Evolutionary conservation across 2,888 invertebrate species (phyloP).

Genomic region (Scaptomyza reducta): DNA sequence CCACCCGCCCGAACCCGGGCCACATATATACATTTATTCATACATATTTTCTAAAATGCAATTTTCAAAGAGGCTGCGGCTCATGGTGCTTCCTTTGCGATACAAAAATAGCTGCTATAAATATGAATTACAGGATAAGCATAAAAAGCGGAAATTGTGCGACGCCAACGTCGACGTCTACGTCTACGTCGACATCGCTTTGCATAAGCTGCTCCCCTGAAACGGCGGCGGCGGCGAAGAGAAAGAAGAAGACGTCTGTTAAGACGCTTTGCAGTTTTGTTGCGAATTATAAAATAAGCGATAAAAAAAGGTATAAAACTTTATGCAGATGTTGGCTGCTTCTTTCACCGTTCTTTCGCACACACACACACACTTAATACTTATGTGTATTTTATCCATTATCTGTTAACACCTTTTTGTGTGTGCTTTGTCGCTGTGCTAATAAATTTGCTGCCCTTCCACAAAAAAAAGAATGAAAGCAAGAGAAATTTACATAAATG

Average conservation of each 20-base stretch:
- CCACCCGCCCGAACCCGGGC: neutral
- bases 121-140: constrained; percentile 84
- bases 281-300: constrained; percentile 78
- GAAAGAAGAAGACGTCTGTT: constrained; percentile 27
- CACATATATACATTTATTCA: neutral
- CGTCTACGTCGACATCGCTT: constrained; percentile 36
- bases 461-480: neutral
- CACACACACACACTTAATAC: constrained; percentile 32
- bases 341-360: neutral
- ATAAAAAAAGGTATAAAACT: constrained; percentile 75
- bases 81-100: constrained; percentile 52
- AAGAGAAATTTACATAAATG: constrained; percentile 66
- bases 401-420: constrained; percentile 76
- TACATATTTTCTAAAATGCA: constrained; percentile 50
- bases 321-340: constrained; percentile 62
- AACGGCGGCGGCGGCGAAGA: constrained; percentile 5
- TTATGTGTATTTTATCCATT: constrained; percentile 71
- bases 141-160: constrained; percentile 83
- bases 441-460: constrained; percentile 58
- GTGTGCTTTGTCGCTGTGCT: constrained; percentile 37
- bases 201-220: constrained; percentile 61
- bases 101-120: constrained; percentile 79
- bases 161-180: constrained; percentile 51
- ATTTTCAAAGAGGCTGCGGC: constrained; percentile 62
- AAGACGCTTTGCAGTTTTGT: constrained; percentile 76